Evolutionary conservation across 2,113 vertebrate species (phyloP).

Genomic region (Oenanthe melanoleuca): DNA sequence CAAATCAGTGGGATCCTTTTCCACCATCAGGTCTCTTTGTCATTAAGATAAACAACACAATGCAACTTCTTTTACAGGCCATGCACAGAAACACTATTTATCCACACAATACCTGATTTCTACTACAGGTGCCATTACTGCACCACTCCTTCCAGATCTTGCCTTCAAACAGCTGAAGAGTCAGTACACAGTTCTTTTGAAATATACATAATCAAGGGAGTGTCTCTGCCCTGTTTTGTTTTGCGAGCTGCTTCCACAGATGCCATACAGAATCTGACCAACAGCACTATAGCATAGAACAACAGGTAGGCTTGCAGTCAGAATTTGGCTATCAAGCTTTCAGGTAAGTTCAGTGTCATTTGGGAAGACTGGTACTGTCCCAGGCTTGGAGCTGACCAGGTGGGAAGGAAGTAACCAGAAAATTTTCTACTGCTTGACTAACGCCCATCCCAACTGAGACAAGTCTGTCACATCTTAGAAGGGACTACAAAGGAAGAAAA

Average conservation of each 20-base stretch:
- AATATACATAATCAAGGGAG: accelerated
- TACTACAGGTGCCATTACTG: neutral
- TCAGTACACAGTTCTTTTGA: neutral
- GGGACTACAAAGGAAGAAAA: neutral
- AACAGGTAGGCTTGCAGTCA: neutral
- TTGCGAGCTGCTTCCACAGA: neutral
- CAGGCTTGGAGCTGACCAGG: neutral
- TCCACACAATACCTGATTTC: neutral
- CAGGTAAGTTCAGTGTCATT: neutral
- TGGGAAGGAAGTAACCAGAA: neutral
- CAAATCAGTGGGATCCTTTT: neutral
- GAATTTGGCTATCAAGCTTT: neutral
- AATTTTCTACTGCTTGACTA: neutral
- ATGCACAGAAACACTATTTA: neutral
- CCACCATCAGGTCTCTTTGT: neutral
- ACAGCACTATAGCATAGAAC: accelerated
- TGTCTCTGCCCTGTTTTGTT: neutral
- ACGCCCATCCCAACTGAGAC: neutral
- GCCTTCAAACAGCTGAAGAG: neutral
- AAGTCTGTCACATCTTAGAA: neutral
- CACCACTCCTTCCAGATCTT: neutral
- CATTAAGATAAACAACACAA: neutral
- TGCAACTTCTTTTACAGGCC: neutral
- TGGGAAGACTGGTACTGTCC: neutral
- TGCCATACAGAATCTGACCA: neutral